Evolutionary conservation across 2,113 vertebrate species (phyloP), one percentile per base, ranked within the genome.

Genomic region (Eleginops maclovinus): DNA sequence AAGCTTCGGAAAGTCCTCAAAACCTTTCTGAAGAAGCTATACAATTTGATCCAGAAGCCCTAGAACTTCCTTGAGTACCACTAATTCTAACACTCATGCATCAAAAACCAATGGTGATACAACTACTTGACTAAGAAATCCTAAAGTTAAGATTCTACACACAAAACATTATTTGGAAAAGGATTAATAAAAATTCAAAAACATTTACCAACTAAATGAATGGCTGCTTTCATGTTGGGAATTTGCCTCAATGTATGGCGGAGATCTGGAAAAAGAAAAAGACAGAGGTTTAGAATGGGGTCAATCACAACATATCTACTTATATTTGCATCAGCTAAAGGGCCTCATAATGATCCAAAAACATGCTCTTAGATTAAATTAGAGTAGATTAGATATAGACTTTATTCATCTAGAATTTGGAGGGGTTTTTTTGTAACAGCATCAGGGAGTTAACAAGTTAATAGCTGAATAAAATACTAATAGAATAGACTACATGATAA

Each of bases 181-280:
- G 31, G 31, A 36, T 36, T 36, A 5, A 36, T 9, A 36, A 7
- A 36, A 36, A 36, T 15, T 7, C 54, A n/a, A 46, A n/a, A 46
- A 17, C 44, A 28, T 26, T 87, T 86, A 93, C 91, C 91, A 73
- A 82, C 41, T 67, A 93, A 46, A 66, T 93, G 91, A 84, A 93
- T 92, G 64, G 90, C 90, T 0, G 89, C 90, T 77, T 89, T 91
- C 1, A 65, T 64, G 0, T 79, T 82, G 9, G 89, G 87, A 40
- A 93, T 73, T 11, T 94, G 87, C 31, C 94, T 93, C 65, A 94
- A 12, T 0, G 75, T 66, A 64, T 82, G 91, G 22, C 28, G 84
- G 3, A 94, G 61, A 56, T 72, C 94, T 94, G 90, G 1, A 82
- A 36, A 80, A 8, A 77, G 77, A 24, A 86, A 36, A 73, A 59